A percentile compares a stretch with the other conserved stretches of the same genome.
phyloP scores from a whole-genome alignment of 2,888 invertebrate genomes.

The Disparrhopalites patrizii region DNA sequence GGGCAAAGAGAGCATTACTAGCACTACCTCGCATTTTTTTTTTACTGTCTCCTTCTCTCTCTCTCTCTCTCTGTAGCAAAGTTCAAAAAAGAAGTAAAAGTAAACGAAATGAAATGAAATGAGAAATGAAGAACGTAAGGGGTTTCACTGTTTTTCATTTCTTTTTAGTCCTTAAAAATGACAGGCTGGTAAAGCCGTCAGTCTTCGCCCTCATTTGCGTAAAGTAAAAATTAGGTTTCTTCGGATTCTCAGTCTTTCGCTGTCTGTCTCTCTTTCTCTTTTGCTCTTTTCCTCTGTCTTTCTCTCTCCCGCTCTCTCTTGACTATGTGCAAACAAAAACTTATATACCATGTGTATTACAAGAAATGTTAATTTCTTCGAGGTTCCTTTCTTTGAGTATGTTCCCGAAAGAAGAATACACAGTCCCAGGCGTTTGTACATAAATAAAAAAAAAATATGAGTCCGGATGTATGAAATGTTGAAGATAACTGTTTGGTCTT shows the following conservation, averaged over 20 bases:
- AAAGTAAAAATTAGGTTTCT: slow-evolving; percentile 29
- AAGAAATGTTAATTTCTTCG: too few species aligned
- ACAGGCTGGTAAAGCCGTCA: slow-evolving; percentile 27
- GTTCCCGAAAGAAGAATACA: too few species aligned
- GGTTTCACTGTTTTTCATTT: slow-evolving; percentile 26
- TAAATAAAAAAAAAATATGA: too few species aligned
- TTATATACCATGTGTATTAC: too few species aligned
- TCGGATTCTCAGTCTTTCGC: too few species aligned
- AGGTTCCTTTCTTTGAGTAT: too few species aligned
- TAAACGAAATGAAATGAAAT: slow-evolving; percentile 14
- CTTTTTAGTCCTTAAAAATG: slow-evolving; percentile 26
- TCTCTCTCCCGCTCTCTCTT: neutral
- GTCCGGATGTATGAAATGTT: slow-evolving; percentile 4
- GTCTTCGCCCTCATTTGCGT: slow-evolving; percentile 28
- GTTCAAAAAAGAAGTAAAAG: neutral
- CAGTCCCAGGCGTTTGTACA: too few species aligned
- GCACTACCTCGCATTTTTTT: too few species aligned
- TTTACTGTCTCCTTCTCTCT: neutral
- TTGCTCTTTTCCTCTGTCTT: neutral
- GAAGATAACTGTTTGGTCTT: slow-evolving; percentile 23
- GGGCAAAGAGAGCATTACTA: too few species aligned
- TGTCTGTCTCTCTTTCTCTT: neutral
- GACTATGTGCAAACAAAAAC: too few species aligned
- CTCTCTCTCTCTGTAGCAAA: neutral
- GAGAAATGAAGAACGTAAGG: slow-evolving; percentile 25